Evolutionary conservation across 2,797 vertebrate genomes (phyloP).

Genomic region (Galago senegalensis): DNA sequence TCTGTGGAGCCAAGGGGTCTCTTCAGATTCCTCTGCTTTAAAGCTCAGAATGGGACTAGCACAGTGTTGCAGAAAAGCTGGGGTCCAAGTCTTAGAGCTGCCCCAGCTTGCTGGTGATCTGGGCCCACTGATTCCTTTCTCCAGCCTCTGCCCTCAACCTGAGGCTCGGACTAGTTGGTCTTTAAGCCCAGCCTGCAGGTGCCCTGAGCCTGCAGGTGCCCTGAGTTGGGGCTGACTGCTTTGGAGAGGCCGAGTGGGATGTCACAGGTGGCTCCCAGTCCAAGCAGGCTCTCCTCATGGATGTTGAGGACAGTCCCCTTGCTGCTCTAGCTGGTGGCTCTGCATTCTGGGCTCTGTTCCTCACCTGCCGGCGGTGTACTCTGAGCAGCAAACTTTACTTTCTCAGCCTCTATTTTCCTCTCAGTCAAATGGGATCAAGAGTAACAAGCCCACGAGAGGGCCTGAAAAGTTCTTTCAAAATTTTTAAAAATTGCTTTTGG

Average conservation of each 20-base stretch:
- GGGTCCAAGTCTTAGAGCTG: neutral
- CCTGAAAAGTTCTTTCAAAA: neutral
- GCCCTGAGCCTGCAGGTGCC: neutral
- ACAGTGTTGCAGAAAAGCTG: neutral
- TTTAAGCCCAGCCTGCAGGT: neutral
- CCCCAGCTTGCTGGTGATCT: neutral
- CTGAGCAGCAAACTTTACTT: neutral
- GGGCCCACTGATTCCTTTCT: neutral
- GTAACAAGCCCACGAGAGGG: neutral
- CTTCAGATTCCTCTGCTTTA: neutral
- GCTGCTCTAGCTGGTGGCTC: neutral
- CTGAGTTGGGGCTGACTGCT: neutral
- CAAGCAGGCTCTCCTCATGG: accelerated
- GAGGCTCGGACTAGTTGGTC: neutral
- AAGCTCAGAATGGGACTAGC: neutral
- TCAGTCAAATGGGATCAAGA: neutral
- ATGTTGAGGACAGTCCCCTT: accelerated
- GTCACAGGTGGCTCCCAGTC: neutral
- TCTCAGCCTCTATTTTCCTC: neutral
- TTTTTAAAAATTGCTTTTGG: neutral
- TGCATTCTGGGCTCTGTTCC: neutral
- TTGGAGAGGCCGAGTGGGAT: neutral
- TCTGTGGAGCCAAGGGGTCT: neutral
- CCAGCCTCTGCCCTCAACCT: neutral
- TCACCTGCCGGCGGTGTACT: accelerated